Base-by-base conservation (phyloP, 1,140 invertebrate species). In the Oedothorax gibbosus region DNA sequence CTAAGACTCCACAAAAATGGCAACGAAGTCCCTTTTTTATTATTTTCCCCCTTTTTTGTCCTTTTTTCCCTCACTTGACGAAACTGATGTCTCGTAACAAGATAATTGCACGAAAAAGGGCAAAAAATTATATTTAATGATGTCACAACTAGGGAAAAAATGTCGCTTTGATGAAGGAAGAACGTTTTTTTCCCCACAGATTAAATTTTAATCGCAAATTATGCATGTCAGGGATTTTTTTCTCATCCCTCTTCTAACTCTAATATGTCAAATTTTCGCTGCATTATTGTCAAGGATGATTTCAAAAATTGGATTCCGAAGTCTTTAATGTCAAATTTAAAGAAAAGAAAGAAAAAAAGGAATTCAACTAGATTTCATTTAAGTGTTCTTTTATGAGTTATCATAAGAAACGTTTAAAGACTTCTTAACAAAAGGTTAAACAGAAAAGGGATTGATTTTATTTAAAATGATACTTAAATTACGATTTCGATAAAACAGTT, bases 161-260 rank as follows among this genome's bases (percentile, higher is more conserved):
- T 82, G 80, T 82, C 80, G 69, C 57, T 73, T 73, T 73, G 80
- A 82, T 81, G 80, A 79, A 53, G 15, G 77, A 68, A 82, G 62
- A 77, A 35, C 14, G 12, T 79, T 73, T 82, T 50, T 73, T 72
- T 20, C 49, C 64, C 50, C 56, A 73, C 53, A 82, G 80, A 82
- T 82, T 82, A 82, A 82, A 82, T 69, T 82, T 82, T 82, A 82
- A 82, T 82, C 80, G 80, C 65, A 82, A 82, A 82, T 82, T 82
- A 82, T 82, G 80, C 65, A 51, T 73, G 80, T 82, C 80, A 82
- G n/a, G 68, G 54, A 62, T 21, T 73, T 73, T 73, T 57, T 75
- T 56, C 51, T 60, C 18, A 10, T n/a, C 5, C 21, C 66, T 69
- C 14, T 71, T 71, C 62, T 68, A 65, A 15, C 53, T 77, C 66